A percentile compares a stretch with the other conserved stretches of the same genome.
Evolutionary conservation across 2,113 vertebrate species (phyloP).

Genomic region (Sinocyclocheilus anophthalmus): DNA sequence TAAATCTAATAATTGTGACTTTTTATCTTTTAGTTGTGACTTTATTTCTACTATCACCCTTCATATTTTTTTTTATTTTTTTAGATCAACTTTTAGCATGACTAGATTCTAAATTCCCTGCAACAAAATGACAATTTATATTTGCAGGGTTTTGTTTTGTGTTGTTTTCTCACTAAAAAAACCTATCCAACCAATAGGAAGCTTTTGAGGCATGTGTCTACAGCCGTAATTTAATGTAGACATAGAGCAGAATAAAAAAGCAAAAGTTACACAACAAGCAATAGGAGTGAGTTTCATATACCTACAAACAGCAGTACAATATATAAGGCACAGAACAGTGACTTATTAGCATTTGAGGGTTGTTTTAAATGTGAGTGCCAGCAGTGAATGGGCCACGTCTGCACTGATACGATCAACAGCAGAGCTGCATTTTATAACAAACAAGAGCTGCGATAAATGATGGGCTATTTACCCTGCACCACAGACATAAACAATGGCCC

Average conservation of each 20-base stretch:
- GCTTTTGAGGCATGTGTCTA: background rate
- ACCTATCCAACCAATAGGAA: background rate
- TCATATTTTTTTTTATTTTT: too few species aligned
- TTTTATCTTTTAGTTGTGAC: too few species aligned
- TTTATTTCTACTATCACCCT: too few species aligned
- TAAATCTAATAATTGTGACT: too few species aligned
- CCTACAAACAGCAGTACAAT: background rate
- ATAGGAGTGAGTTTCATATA: background rate
- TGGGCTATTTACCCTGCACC: constrained; percentile 67
- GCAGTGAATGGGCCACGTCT: constrained; percentile 54
- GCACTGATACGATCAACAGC: constrained; percentile 74
- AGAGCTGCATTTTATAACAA: constrained; percentile 74
- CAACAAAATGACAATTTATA: background rate
- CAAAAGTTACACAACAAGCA: background rate
- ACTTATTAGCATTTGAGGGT: constrained; percentile 20
- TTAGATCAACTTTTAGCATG: background rate
- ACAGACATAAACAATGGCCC: constrained; percentile 79
- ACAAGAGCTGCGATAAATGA: constrained; percentile 73
- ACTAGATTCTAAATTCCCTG: background rate
- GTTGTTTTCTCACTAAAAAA: background rate
- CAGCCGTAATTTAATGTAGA: background rate
- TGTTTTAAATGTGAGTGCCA: constrained; percentile 42
- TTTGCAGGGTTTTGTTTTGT: background rate
- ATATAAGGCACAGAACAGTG: constrained; percentile 10
- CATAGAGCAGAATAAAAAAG: background rate